Percentiles rank a stretch among this genome's conserved stretches.
These are phyloP conservation scores for Pollenia angustigena DNA, from an alignment of 2,888 invertebrate genomes.

Conservation along the genomic window DNA sequence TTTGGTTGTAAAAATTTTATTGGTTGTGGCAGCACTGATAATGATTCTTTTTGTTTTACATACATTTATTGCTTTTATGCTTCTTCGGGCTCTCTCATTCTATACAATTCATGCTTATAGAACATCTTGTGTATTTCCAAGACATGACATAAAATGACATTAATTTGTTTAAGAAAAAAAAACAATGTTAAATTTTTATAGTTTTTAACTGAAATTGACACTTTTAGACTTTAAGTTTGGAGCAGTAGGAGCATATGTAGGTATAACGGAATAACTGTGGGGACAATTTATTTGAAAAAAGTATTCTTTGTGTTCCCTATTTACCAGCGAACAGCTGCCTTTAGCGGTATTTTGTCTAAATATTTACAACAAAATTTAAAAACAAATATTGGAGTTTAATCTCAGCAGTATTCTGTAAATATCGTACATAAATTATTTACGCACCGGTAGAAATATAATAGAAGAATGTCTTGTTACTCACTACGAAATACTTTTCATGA, in stretches of 20 bases:
- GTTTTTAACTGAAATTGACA: conserved; percentile 66
- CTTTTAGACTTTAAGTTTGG: conserved; percentile 20
- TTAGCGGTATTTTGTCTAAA: conserved; percentile 55
- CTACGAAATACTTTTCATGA: background rate
- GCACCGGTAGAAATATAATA: background rate
- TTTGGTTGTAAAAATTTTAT: too few relatives aligned
- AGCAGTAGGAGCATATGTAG: background rate
- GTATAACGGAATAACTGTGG: background rate
- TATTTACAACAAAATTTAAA: conserved; percentile 30
- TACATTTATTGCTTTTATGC: background rate
- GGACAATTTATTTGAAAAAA: background rate
- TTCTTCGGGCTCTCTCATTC: background rate
- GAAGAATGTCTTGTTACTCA: conserved; percentile 7
- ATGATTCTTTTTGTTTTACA: conserved; percentile 28
- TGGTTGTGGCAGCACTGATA: too few relatives aligned
- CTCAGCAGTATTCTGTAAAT: conserved; percentile 15
- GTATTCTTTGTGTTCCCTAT: background rate
- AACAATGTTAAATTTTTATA: conserved; percentile 37
- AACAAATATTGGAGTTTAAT: conserved; percentile 40
- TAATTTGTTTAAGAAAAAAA: conserved; percentile 56
- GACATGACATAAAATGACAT: conserved; percentile 53
- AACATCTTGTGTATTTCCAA: conserved; percentile 7
- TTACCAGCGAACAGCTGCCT: conserved; percentile 36
- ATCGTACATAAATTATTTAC: conserved; percentile 24
- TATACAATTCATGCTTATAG: background rate